Evolutionary conservation across 1,140 invertebrate species (phyloP).

Genomic region (Eumaeus atala): DNA sequence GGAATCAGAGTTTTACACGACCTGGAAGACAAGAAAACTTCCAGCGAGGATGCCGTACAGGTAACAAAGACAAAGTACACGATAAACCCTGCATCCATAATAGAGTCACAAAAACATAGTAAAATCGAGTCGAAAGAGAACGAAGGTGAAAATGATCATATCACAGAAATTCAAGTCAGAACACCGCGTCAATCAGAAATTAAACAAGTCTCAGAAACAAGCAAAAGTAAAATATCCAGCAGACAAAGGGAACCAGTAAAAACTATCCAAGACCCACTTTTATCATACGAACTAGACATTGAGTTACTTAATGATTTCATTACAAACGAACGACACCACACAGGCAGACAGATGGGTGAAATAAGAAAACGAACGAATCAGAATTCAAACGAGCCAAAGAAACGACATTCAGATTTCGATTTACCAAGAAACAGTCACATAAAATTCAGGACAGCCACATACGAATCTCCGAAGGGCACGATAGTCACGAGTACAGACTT

Average conservation of each 20-base stretch:
- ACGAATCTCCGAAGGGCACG: constrained; percentile 70
- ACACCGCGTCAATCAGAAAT: constrained; percentile 54
- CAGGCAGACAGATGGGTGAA: constrained; percentile 56
- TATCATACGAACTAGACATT: constrained; percentile 61
- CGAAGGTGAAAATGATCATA: constrained; percentile 45
- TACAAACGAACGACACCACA: constrained; percentile 61
- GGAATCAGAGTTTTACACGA: constrained; percentile 61
- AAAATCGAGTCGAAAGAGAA: constrained; percentile 37
- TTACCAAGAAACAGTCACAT: constrained; percentile 74
- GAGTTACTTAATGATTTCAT: constrained; percentile 68
- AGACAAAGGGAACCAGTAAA: constrained; percentile 46
- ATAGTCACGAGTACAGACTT: constrained; percentile 66
- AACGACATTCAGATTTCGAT: constrained; percentile 70
- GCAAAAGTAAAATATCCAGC: constrained; percentile 52
- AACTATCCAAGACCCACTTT: constrained; percentile 45
- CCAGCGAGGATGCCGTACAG: constrained; percentile 48
- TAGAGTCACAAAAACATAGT: constrained; percentile 36
- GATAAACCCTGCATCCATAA: constrained; percentile 43
- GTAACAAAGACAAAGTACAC: constrained; percentile 59
- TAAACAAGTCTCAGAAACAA: constrained; percentile 41
- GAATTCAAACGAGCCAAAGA: constrained; percentile 58
- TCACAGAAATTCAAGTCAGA: constrained; percentile 69
- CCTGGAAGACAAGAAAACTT: constrained; percentile 51
- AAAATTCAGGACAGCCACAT: constrained; percentile 76
- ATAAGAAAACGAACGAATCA: constrained; percentile 52